phyloP scores from a whole-genome alignment of 2,797 vertebrate species.

The Acridotheres tristis region DNA sequence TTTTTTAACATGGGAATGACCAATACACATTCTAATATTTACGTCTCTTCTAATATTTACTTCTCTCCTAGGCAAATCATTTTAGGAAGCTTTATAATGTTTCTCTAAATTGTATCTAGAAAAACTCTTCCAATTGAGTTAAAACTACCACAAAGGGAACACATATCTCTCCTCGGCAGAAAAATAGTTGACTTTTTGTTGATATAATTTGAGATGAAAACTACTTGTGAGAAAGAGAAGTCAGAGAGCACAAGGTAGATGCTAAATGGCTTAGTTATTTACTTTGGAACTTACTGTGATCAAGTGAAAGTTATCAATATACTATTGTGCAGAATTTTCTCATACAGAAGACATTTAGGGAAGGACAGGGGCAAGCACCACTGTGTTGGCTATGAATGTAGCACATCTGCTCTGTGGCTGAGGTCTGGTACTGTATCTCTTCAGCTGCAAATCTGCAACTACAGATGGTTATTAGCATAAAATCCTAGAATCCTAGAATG shows the following conservation, averaged over 20 bases:
- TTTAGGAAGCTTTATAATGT: neutral
- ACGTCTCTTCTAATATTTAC: neutral
- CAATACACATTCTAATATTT: neutral
- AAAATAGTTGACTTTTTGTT: neutral
- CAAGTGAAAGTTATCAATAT: neutral
- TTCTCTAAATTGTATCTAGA: neutral
- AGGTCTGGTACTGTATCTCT: neutral
- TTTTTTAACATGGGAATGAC: neutral
- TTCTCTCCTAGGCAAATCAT: neutral
- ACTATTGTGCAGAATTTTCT: neutral
- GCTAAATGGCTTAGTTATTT: neutral
- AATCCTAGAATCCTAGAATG: neutral
- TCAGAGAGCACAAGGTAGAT: neutral
- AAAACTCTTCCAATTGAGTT: neutral
- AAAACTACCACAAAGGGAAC: neutral
- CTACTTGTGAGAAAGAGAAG: neutral
- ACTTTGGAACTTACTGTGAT: neutral
- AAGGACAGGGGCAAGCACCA: neutral
- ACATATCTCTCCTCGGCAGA: neutral
- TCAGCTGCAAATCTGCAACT: neutral
- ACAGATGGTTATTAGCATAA: neutral
- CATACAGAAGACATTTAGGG: neutral
- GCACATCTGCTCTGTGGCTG: neutral
- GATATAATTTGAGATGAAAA: neutral
- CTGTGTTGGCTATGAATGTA: neutral